Conservation (phyloP, 2,113 vertebrate genomes). For the Sinocyclocheilus anshuiensis region DNA sequence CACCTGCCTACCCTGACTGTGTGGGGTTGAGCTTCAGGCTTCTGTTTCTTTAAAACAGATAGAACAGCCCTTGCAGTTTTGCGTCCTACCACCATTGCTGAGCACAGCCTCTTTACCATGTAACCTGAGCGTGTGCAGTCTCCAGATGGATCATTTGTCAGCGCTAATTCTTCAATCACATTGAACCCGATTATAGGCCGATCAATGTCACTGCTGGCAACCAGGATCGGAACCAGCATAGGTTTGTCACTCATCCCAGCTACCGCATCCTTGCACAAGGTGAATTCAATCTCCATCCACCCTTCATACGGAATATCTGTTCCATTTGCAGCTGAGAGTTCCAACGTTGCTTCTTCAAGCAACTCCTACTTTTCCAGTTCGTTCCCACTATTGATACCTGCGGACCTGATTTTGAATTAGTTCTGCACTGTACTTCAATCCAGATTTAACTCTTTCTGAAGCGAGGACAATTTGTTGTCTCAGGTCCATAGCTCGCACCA, state of each 20-base stretch:
- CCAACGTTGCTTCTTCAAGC: not conserved
- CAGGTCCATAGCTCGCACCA: not conserved
- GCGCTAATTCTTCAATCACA: not conserved
- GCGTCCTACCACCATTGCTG: constrained; percentile 29
- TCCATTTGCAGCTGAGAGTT: constrained; percentile 24
- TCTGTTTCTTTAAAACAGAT: constrained; percentile 32
- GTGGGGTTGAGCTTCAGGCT: not conserved
- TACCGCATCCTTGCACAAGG: not conserved
- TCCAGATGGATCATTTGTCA: not conserved
- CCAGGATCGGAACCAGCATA: not conserved
- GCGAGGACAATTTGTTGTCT: not conserved
- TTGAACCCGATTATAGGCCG: not conserved
- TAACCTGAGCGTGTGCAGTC: not conserved
- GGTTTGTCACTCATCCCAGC: constrained; percentile 32
- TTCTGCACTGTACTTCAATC: constrained; percentile 40
- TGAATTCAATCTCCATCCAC: constrained; percentile 37
- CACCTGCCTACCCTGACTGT: no score
- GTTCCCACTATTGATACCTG: constrained; percentile 33
- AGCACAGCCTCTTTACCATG: constrained; percentile 21
- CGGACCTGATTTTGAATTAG: constrained; percentile 46
- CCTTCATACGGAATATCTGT: constrained; percentile 29
- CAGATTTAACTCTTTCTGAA: constrained; percentile 40
- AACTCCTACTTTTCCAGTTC: not conserved
- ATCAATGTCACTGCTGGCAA: not conserved
- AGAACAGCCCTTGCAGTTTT: constrained; percentile 34